Evolutionary conservation across 2,113 vertebrate species (phyloP).

Genomic region (Indri indri): DNA sequence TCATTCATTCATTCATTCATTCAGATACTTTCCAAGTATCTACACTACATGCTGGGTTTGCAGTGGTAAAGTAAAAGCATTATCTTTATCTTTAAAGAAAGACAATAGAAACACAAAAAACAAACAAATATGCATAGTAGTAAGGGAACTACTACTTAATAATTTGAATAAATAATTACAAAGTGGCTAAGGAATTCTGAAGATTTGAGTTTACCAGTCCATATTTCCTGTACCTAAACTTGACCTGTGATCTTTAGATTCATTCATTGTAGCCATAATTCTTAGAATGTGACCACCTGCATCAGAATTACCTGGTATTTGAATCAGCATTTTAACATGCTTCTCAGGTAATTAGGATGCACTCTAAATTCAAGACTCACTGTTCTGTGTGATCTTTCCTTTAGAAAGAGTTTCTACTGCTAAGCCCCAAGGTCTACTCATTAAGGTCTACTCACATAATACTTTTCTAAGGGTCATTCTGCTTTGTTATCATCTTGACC

Average conservation of each 20-base stretch:
- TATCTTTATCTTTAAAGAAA: neutral
- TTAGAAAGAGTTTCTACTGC: neutral
- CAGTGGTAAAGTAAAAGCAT: neutral
- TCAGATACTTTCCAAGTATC: neutral
- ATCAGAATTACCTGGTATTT: neutral
- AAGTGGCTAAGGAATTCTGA: neutral
- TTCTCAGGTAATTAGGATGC: neutral
- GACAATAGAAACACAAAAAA: neutral
- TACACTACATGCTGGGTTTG: neutral
- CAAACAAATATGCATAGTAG: neutral
- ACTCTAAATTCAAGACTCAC: neutral
- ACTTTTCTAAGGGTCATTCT: neutral
- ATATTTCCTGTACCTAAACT: neutral
- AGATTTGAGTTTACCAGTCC: neutral
- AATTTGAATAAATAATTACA: neutral
- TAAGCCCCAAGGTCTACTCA: neutral
- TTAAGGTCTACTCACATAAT: neutral
- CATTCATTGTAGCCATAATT: neutral
- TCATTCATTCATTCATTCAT: constrained; percentile 12
- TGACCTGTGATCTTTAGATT: neutral
- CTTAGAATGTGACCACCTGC: neutral
- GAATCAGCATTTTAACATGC: neutral
- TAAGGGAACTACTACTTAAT: neutral
- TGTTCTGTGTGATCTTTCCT: neutral
- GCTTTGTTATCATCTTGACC: neutral